These are phyloP conservation scores for Thaumetopoea pityocampa DNA, from an alignment of 1,140 invertebrate genomes.

Conservation along the genomic window DNA sequence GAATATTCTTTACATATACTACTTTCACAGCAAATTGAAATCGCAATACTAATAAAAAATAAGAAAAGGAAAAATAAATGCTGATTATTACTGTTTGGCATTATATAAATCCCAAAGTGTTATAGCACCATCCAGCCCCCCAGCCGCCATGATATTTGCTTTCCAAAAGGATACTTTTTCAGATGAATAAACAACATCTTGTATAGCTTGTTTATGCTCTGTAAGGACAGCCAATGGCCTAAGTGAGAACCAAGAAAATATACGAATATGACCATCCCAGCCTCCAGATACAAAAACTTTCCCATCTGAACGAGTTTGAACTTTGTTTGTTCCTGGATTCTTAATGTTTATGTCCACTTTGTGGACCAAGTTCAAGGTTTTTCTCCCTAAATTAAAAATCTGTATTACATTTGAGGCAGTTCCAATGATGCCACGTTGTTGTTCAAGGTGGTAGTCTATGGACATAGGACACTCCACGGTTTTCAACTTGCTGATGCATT, in stretches of 20 bases:
- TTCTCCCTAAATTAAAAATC: conserved; percentile 76
- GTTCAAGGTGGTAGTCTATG: conserved; percentile 80
- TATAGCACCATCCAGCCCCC: conserved; percentile 82
- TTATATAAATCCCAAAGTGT: conserved; percentile 87
- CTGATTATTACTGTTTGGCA: conserved; percentile 47
- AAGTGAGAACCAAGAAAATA: conserved; percentile 88
- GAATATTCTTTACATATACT: too few relatives aligned
- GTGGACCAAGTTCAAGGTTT: conserved; percentile 76
- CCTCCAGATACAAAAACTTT: conserved; percentile 86
- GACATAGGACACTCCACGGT: conserved; percentile 81
- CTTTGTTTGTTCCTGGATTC: conserved; percentile 83
- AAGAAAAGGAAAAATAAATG: conserved; percentile 17
- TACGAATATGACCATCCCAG: conserved; percentile 85
- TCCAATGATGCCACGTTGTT: conserved; percentile 80
- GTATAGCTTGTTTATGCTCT: conserved; percentile 80
- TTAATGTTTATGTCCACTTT: conserved; percentile 79
- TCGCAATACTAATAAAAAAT: too few relatives aligned
- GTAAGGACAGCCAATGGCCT: conserved; percentile 84
- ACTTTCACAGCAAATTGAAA: too few relatives aligned
- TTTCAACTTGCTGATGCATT: conserved; percentile 76
- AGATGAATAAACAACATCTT: conserved; percentile 82
- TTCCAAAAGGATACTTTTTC: conserved; percentile 79
- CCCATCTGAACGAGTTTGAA: conserved; percentile 82
- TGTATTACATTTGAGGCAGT: conserved; percentile 78
- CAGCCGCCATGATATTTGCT: conserved; percentile 83